Conservation (phyloP, 2,113 vertebrate species). For the Scomber japonicus region DNA sequence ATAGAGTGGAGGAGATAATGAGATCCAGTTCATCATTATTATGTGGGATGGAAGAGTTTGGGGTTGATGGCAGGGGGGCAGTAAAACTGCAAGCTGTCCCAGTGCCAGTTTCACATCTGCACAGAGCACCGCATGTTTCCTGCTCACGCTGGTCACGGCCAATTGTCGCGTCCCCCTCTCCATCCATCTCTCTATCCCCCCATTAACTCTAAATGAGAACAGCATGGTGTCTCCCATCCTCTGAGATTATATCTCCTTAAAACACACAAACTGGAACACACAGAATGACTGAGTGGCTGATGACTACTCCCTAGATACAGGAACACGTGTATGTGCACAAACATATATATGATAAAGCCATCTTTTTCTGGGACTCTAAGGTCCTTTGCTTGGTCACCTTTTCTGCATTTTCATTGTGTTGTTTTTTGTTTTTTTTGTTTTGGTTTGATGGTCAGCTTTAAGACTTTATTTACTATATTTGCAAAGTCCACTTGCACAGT, state of each 20-base stretch:
- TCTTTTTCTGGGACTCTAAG: neutral
- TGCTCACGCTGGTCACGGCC: constrained; percentile 59
- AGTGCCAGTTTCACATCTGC: constrained; percentile 71
- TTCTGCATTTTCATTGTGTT: neutral
- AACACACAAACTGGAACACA: constrained; percentile 21
- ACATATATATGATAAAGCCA: neutral
- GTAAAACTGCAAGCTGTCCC: constrained; percentile 54
- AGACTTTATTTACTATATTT: neutral
- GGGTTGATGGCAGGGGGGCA: constrained; percentile 9
- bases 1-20: constrained; percentile 35
- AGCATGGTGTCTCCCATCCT: constrained; percentile 61
- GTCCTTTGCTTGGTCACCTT: neutral
- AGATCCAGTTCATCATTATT: constrained; percentile 63
- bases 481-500: neutral
- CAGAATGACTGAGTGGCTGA: constrained; percentile 25
- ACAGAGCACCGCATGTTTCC: constrained; percentile 62
- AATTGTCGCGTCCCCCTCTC: constrained; percentile 53
- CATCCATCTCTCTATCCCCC: constrained; percentile 23
- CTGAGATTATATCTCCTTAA: constrained; percentile 43
- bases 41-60: constrained; percentile 3
- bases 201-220: constrained; percentile 68
- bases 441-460: constrained; percentile 8
- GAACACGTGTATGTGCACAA: constrained; percentile 8
- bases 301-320: neutral
- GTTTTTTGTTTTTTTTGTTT: neutral